Conservation (phyloP, 2,797 vertebrate species). For the Erethizon dorsatum region DNA sequence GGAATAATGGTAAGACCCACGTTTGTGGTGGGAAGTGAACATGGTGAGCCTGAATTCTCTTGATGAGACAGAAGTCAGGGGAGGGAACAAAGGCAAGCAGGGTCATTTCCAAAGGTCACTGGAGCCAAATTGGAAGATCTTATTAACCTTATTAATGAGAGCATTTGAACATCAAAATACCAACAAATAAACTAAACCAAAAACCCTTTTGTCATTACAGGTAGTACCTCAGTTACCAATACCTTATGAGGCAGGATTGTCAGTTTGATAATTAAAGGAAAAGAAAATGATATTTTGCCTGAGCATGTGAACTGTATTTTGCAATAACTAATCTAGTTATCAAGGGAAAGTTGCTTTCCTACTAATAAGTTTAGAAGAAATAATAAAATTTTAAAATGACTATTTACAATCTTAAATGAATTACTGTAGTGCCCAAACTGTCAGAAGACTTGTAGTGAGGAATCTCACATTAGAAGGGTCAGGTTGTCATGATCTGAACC, state of each 20-base stretch:
- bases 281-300: slow-evolving; percentile 5
- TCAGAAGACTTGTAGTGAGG: background rate
- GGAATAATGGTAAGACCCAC: background rate
- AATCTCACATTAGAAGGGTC: background rate
- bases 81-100: background rate
- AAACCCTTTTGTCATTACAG: background rate
- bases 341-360: background rate
- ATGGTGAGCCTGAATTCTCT: background rate
- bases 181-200: background rate
- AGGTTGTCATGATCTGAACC: background rate
- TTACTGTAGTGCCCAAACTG: background rate
- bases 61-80: background rate
- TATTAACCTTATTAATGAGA: background rate
- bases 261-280: background rate
- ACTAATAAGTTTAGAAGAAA: background rate
- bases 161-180: background rate
- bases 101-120: background rate
- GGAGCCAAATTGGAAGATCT: background rate
- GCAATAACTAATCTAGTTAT: background rate
- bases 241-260: background rate
- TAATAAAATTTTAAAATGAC: background rate
- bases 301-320: background rate
- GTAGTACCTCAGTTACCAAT: background rate
- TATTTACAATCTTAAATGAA: background rate
- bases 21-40: background rate